phyloP scores from a whole-genome alignment of 2,797 vertebrate species.

The Channa striata region DNA sequence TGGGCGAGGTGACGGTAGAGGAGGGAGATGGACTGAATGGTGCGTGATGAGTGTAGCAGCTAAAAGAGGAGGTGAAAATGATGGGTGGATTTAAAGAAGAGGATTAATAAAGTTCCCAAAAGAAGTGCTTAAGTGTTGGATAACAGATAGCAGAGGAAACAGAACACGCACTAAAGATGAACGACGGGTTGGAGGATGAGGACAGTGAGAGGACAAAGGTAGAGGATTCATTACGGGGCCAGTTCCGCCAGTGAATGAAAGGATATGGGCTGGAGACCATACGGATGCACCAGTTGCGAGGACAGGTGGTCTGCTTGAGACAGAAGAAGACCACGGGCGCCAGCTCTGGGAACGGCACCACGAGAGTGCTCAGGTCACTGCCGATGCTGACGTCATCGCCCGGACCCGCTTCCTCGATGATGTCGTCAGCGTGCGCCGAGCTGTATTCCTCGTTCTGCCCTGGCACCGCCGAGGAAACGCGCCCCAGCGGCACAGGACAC shows the following conservation, averaged over 20 bases:
- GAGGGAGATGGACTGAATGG: slow-evolving; percentile 8
- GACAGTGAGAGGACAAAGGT: background rate
- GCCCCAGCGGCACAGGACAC: slow-evolving; percentile 84
- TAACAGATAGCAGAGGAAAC: background rate
- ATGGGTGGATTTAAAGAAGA: slow-evolving; percentile 1
- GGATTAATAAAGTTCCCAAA: background rate
- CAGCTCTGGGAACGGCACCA: slow-evolving; percentile 94
- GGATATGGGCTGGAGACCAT: slow-evolving; percentile 99
- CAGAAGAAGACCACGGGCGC: slow-evolving; percentile 98
- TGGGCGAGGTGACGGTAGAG: slow-evolving; percentile 9
- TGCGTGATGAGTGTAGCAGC: too few relatives aligned
- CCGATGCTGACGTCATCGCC: slow-evolving; percentile 80
- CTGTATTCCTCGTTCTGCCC: slow-evolving; percentile 82
- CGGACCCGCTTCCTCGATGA: slow-evolving; percentile 81
- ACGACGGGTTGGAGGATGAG: background rate
- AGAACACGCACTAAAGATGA: background rate
- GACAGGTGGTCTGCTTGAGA: slow-evolving; percentile 96
- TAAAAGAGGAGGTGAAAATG: slow-evolving; percentile 8
- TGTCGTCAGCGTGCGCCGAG: slow-evolving; percentile 79
- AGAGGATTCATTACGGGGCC: background rate
- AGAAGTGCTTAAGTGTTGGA: slow-evolving; percentile 5
- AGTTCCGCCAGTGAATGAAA: slow-evolving; percentile 70
- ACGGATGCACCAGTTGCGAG: slow-evolving; percentile 98
- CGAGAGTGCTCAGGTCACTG: slow-evolving; percentile 85
- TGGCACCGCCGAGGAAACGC: slow-evolving; percentile 74